These are phyloP conservation scores for Theodoxus fluviatilis DNA, from an alignment of 2,888 invertebrate genomes.

Conservation along the genomic window DNA sequence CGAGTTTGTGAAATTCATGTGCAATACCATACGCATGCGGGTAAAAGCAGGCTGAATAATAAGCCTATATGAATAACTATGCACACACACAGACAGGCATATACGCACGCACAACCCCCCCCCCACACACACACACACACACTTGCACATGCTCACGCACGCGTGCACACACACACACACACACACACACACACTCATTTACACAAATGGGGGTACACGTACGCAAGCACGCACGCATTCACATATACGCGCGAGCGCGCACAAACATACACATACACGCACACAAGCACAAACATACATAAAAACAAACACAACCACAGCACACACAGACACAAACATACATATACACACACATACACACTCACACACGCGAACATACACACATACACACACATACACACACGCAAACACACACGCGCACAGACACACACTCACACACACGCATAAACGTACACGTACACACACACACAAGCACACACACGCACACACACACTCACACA, in stretches of 20 bases:
- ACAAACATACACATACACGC: not conserved
- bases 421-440: constrained; percentile 6
- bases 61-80: not conserved
- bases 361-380: constrained; percentile 8
- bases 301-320: constrained; percentile 10
- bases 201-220: no score
- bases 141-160: not conserved
- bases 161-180: not conserved
- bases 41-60: not conserved
- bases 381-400: not conserved
- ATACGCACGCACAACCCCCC: constrained; percentile 17
- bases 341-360: constrained; percentile 16
- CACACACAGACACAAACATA: constrained; percentile 10
- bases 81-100: constrained; percentile 3
- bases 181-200: constrained; percentile 6
- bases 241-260: not conserved
- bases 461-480: constrained; percentile 2
- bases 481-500: constrained; percentile 6
- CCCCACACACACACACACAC: constrained; percentile 25
- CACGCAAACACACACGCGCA: not conserved
- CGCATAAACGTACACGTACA: constrained; percentile 8
- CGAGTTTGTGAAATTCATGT: no score
- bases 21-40: no score
- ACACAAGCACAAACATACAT: not conserved
- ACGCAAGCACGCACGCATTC: no score